Evolutionary conservation across 1,140 invertebrate species (phyloP), one percentile per base, ranked within the genome.

Genomic region (Pseudomyrmex sp.): DNA sequence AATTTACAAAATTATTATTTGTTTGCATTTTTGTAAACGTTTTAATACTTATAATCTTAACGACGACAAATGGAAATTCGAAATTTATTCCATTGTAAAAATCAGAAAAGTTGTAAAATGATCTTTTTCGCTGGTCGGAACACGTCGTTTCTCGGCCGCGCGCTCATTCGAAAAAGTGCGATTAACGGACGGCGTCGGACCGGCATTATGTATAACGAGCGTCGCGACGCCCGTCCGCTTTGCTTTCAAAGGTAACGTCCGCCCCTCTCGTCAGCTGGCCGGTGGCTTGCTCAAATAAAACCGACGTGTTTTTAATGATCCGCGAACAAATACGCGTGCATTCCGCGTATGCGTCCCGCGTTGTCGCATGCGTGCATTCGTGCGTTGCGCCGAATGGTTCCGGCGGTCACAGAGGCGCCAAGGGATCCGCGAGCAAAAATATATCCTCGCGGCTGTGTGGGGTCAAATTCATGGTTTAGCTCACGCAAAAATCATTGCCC

Each of bases 301-400:
- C 84, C 86, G 69, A 85, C 88, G 72, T 83, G 90, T 91, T 91
- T 91, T 91, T 91, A 91, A 91, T 91, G 90, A 84, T 88, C 85
- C 90, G 89, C 86, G 89, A 85, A 91, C 88, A 89, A 91, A 90
- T 82, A 70, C 83, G 82, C 85, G 84, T 84, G 79, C 74, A 86
- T 89, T 86, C 84, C 63, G 50, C 74, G 50, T 62, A 82, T 46
- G 35, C 69, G 68, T 35, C 15, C 77, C 50, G 66, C 73, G 70
- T 79, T 63, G 83, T 80, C 50, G 69, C 68, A 73, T 44, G 44
- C 68, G 10, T 63, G 66, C 61, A 63, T 68, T 68, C 66, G 54
- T 69, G 77, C 58, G 46, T 83, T 50, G 62, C 73, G 58, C 23
- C 59, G 73, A 63, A 80, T 62, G 54, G 74, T 85, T 83, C 79